Conservation (phyloP, 1,140 invertebrate genomes). For the Thrips palmi region DNA sequence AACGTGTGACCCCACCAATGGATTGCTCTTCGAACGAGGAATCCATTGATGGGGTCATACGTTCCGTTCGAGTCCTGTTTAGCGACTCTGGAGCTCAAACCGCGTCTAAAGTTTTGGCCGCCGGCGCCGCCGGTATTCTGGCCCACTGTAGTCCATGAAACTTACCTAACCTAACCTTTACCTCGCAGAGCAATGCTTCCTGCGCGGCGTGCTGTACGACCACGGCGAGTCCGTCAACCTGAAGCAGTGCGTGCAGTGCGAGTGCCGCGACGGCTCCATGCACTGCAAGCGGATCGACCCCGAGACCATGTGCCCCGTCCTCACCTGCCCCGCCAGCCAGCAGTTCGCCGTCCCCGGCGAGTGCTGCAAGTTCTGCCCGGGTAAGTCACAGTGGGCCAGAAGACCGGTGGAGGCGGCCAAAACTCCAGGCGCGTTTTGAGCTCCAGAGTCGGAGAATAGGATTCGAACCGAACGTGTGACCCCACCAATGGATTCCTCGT, state of each 20-base stretch:
- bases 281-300: constrained; percentile 54
- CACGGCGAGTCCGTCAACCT: constrained; percentile 59
- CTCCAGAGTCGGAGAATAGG: too few relatives aligned
- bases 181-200: constrained; percentile 53
- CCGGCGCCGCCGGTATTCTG: too few relatives aligned
- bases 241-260: constrained; percentile 52
- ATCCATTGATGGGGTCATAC: too few relatives aligned
- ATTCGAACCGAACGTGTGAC: too few relatives aligned
- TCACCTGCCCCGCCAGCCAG: constrained; percentile 57
- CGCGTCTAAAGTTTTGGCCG: too few relatives aligned
- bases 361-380: constrained; percentile 82
- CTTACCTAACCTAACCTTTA: not conserved
- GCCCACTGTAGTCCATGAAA: too few relatives aligned
- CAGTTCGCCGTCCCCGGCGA: constrained; percentile 64
- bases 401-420: too few relatives aligned
- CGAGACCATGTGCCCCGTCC: constrained; percentile 51
- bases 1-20: too few relatives aligned
- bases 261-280: constrained; percentile 62
- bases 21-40: too few relatives aligned
- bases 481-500: not conserved
- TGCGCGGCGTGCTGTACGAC: constrained; percentile 57
- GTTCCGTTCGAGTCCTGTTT: too few relatives aligned
- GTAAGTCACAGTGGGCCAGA: constrained; percentile 37
- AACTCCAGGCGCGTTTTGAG: too few relatives aligned
- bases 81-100: too few relatives aligned